phyloP scores from a whole-genome alignment of 2,888 invertebrate genomes.

The Heliconius ismenius region DNA sequence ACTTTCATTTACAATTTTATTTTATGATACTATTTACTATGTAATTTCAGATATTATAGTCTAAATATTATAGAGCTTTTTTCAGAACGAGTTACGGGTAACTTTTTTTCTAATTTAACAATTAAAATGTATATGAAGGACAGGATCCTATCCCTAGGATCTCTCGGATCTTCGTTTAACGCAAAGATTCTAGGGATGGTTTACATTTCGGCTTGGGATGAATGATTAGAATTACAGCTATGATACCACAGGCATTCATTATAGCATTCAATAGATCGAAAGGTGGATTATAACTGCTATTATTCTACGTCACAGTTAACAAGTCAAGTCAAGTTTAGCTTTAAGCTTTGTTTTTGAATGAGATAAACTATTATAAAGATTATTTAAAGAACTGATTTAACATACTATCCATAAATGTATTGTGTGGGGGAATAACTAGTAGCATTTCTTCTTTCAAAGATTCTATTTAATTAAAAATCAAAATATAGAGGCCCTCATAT shows the following conservation, averaged over 20 bases:
- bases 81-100: no score
- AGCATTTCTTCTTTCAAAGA: no score
- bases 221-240: slow-evolving; percentile 2
- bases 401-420: no score
- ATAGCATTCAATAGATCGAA: slow-evolving; percentile 1
- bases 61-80: background rate
- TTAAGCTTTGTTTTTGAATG: background rate
- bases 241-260: slow-evolving; percentile 8
- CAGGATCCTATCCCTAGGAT: no score
- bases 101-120: no score
- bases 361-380: background rate
- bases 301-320: background rate
- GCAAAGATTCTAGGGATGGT: background rate
- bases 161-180: no score
- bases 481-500: no score
- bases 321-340: background rate
- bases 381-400: no score
- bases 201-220: slow-evolving; percentile 10
- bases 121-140: no score
- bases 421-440: no score
- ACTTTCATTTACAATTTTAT: slow-evolving; percentile 9
- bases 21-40: slow-evolving; percentile 4
- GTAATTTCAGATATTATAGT: slow-evolving; percentile 10
- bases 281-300: background rate
- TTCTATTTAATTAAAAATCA: no score